Percentiles rank a stretch among this genome's conserved stretches.
These are phyloP conservation scores for Philypnodon macrostomus DNA, from an alignment of 2,797 vertebrate species.

Conservation along the genomic window DNA sequence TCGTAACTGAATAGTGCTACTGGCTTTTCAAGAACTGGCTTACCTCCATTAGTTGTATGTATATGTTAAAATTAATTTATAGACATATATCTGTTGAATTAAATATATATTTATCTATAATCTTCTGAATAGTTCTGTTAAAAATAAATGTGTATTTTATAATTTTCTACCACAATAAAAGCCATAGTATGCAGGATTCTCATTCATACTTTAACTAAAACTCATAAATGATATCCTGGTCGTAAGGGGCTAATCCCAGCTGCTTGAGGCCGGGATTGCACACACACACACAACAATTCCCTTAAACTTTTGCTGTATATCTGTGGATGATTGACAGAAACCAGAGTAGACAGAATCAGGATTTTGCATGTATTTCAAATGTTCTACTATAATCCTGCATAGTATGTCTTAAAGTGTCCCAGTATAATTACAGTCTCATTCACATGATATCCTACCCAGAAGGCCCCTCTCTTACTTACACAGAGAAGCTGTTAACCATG, in stretches of 20 bases:
- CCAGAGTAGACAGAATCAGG: too few species aligned
- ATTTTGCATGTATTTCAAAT: too few species aligned
- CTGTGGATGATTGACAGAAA: too few species aligned
- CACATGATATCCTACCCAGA: constrained; percentile 51
- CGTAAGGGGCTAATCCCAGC: neutral
- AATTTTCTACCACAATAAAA: constrained; percentile 43
- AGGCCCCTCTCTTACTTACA: constrained; percentile 74
- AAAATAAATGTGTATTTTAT: constrained; percentile 58
- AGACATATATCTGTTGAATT: constrained; percentile 39
- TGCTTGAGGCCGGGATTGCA: too few species aligned
- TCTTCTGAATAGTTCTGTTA: constrained; percentile 39
- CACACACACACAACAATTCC: too few species aligned
- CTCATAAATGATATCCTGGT: neutral
- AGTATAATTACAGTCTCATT: constrained; percentile 13
- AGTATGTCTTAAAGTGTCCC: constrained; percentile 1
- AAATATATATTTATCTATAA: constrained; percentile 50
- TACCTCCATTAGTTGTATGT: constrained; percentile 50
- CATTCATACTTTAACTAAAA: neutral
- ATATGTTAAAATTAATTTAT: constrained; percentile 39
- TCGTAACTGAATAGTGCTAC: constrained; percentile 31
- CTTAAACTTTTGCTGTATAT: too few species aligned
- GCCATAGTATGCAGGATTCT: constrained; percentile 5
- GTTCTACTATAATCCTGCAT: neutral
- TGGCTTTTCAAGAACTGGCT: constrained; percentile 48
- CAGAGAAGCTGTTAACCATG: constrained; percentile 54